phyloP scores from a whole-genome alignment of 2,888 invertebrate genomes.

The Euplagia quadripunctaria region DNA sequence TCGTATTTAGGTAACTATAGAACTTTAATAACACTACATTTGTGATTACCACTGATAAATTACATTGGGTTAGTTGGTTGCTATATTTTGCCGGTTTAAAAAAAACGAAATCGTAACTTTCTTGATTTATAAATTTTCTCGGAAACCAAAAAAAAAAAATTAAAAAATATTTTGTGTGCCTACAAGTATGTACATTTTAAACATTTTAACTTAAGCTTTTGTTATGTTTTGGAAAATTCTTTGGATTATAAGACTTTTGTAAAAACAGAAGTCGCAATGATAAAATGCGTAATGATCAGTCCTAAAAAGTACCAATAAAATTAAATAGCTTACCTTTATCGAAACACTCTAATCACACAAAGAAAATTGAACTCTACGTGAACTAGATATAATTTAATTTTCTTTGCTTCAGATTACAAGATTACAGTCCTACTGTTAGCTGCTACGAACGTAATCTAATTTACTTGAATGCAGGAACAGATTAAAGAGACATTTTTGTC shows the following conservation, averaged over 20 bases:
- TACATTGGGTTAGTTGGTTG: too few species aligned
- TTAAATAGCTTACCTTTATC: conserved; percentile 24
- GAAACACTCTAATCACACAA: not conserved
- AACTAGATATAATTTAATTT: conserved; percentile 12
- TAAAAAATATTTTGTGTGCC: too few species aligned
- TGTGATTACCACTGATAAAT: too few species aligned
- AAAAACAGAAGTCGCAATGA: conserved; percentile 15
- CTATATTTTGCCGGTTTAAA: too few species aligned
- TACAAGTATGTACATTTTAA: too few species aligned
- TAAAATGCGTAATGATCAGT: conserved; percentile 18
- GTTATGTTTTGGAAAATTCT: not conserved
- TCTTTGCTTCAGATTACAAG: not conserved
- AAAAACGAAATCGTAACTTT: too few species aligned
- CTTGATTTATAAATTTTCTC: too few species aligned
- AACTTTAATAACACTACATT: too few species aligned
- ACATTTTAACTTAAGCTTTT: not conserved
- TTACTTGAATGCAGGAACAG: too few species aligned
- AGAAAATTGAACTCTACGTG: conserved; percentile 13
- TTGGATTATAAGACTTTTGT: not conserved
- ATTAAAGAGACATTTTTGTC: conserved; percentile 8
- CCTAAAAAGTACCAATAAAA: conserved; percentile 30
- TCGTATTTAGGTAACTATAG: too few species aligned
- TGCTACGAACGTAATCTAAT: conserved; percentile 48
- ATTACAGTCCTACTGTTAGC: conserved; percentile 31
- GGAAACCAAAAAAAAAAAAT: too few species aligned